Conservation (phyloP, 1,140 invertebrate species). For the Zophobas morio region DNA sequence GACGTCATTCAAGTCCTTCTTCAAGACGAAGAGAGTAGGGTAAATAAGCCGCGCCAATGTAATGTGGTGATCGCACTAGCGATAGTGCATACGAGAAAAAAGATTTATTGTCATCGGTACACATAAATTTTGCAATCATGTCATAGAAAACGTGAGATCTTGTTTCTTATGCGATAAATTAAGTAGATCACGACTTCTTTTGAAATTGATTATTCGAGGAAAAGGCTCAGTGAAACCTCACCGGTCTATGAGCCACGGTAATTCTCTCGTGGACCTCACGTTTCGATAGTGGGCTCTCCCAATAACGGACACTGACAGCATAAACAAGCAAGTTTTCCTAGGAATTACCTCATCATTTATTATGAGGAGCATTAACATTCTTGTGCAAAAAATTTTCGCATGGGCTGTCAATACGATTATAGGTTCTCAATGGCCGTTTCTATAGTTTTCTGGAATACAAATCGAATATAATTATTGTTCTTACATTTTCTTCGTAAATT, state of each 20-base stretch:
- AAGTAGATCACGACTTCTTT: conserved; percentile 16
- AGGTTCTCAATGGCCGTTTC: too few species aligned
- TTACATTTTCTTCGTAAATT: too few species aligned
- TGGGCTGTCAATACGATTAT: too few species aligned
- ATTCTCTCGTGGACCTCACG: not conserved
- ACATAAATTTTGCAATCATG: not conserved
- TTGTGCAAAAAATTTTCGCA: not conserved
- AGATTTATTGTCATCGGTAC: not conserved
- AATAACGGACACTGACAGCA: conserved; percentile 4
- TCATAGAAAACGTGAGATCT: conserved; percentile 6
- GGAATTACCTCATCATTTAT: conserved; percentile 2
- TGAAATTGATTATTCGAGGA: conserved; percentile 13
- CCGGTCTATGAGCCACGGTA: not conserved
- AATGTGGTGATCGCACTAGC: not conserved
- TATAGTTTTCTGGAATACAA: too few species aligned
- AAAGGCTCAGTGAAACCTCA: conserved; percentile 3
- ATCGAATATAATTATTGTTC: too few species aligned
- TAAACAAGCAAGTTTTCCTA: conserved; percentile 4
- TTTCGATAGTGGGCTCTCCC: not conserved
- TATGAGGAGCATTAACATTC: not conserved
- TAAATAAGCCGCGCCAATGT: conserved; percentile 50
- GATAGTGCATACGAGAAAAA: not conserved
- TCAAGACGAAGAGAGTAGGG: conserved; percentile 66
- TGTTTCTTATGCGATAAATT: conserved; percentile 11
- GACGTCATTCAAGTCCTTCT: conserved; percentile 82